Evolutionary conservation across 2,797 vertebrate genomes (phyloP), one percentile per base, ranked within the genome.

Genomic region (Tokudaia tokunoshimensis): DNA sequence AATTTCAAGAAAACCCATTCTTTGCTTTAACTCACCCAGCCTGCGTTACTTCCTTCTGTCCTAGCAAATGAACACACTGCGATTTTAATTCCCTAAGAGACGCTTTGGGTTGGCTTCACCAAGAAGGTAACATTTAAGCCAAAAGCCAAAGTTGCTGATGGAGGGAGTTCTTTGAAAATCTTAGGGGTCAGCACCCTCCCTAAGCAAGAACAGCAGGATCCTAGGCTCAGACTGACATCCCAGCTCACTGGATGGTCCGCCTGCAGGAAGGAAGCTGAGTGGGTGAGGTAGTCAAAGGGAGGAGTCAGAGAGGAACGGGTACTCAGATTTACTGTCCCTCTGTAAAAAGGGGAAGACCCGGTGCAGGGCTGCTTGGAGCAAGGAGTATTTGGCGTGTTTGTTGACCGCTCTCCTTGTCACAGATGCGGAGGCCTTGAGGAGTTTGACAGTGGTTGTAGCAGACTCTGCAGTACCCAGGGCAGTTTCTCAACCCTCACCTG

Each of bases 31-130:
- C 63, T 26, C 86, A 8, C 78, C 15, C 44, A 24, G 37, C 26
- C 10, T 26, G 29, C 10, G n/a, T 37, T 15, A 8, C 81, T 72
- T n/a, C 20, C 19, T n/a, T 41, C 29, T 44, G 57, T 55, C 7
- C 50, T 41, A 67, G 75, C 14, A 59, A 78, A 89, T 12, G 6
- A 50, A 79, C 34, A 31, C n/a, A 19, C n/a, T 17, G 37, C 4
- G 55, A 55, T 65, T 93, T 94, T 70, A 41, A 52, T 92, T 86
- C 91, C 44, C 31, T 65, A 57, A 59, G 85, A 92, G 61, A 41
- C 0, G 11, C 70, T 15, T 55, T 2, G n/a, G 52, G 83, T 57
- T 83, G 91, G 50, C 44, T 19, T 91, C 55, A n/a, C 20, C 0
- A 10, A 72, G 81, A 89, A 74, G 41, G 31, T 26, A 74, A 22